Conservation (phyloP, 2,888 invertebrate species). For the Gymnosoma rotundatum region DNA sequence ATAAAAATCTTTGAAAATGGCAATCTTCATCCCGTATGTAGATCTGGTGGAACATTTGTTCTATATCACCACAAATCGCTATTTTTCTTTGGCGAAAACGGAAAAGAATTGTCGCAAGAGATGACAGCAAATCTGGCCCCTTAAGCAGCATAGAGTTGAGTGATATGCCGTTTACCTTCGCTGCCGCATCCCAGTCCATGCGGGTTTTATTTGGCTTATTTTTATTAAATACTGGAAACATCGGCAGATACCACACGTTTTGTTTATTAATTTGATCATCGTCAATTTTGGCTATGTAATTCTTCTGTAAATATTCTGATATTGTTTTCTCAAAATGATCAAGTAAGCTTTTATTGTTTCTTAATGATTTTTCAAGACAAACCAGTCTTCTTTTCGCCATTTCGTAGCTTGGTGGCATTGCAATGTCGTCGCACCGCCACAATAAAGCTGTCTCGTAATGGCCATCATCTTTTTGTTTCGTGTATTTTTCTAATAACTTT, state of each 20-base stretch:
- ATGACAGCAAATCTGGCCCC: slow-evolving; percentile 73
- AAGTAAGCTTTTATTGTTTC: slow-evolving; percentile 34
- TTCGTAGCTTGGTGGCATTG: slow-evolving; percentile 27
- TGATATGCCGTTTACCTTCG: slow-evolving; percentile 66
- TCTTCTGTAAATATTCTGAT: slow-evolving; percentile 55
- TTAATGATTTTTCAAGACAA: slow-evolving; percentile 35
- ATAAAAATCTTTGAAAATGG: no score
- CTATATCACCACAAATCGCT: slow-evolving; percentile 66
- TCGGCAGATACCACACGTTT: slow-evolving; percentile 30
- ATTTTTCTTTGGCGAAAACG: slow-evolving; percentile 76
- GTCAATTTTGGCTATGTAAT: no score
- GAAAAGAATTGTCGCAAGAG: slow-evolving; percentile 76
- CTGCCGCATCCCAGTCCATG: slow-evolving; percentile 34
- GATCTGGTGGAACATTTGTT: slow-evolving; percentile 65
- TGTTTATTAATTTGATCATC: slow-evolving; percentile 39
- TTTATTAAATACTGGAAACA: background rate
- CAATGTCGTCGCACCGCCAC: slow-evolving; percentile 31
- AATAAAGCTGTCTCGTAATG: slow-evolving; percentile 33
- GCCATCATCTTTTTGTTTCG: slow-evolving; percentile 20
- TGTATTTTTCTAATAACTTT: slow-evolving; percentile 12
- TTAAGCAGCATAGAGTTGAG: slow-evolving; percentile 74
- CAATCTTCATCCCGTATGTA: slow-evolving; percentile 10
- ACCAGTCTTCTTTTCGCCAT: slow-evolving; percentile 41
- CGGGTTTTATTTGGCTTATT: slow-evolving; percentile 29
- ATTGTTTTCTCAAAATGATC: slow-evolving; percentile 16